Base-by-base conservation (phyloP, 2,113 vertebrate species). In the Oncorhynchus tshawytscha region DNA sequence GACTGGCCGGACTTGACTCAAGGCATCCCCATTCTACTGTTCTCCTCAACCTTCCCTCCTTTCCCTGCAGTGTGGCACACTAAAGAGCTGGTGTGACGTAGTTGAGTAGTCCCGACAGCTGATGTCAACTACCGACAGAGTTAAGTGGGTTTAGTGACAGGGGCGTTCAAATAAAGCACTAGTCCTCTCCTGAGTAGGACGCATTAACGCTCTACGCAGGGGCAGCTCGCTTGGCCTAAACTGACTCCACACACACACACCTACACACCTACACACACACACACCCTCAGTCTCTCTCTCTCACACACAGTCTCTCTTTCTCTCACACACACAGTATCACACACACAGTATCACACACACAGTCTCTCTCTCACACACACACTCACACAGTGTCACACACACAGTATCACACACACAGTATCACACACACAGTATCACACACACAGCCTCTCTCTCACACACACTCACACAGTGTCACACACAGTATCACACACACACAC, bases 71-170 rank as follows among this genome's bases (percentile, higher is more conserved):
- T 71, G 70, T 68, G 29, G 27, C 66, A 34, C 29, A 68, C 66
- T 39, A 68, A 34, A 34, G 31, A 39, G 13, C 66, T 9, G 66
- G 25, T 34, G 29, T 18, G 3, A 27, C 16, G 66, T 39, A 27
- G 6, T 34, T 34, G 66, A 68, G 66, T 27, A n/a, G 70, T 13
- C 70, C 48, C 18, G 49, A 71, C 48, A 71, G 45, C 70, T 51
- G 24, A 54, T 54, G 25, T 25, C 48, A 71, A 51, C 70, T 25
- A 5, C 48, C 18, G 49, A 27, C 70, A 54, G 45, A 24, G 15
- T 71, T 51, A 54, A 54, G 48, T 71, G 20, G 39, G 39, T 7
- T 39, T 39, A 39, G 39, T 49, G 34, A 60, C 71, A 62, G 24
- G 20, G 49, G 3, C 18, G 9, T 72, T 18, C 60, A 18, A 68